Evolutionary conservation across 2,888 invertebrate species (phyloP).

Genomic region (Glaucopsyche alexis): DNA sequence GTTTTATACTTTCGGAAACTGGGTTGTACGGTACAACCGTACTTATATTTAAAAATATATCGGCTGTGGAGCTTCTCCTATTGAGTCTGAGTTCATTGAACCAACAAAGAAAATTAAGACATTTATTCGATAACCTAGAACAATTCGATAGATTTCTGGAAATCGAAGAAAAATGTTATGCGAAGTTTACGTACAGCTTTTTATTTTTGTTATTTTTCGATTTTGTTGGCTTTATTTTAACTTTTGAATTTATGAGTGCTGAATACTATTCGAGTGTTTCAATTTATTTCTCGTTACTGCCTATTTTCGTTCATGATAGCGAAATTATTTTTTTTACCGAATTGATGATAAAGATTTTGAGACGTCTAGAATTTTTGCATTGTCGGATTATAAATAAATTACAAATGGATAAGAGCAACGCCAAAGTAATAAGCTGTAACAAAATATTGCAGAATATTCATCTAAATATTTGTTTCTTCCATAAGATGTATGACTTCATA

Average conservation of each 20-base stretch:
- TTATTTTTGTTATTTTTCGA: conserved; percentile 26
- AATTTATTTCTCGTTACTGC: conserved; percentile 29
- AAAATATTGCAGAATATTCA: conserved; percentile 8
- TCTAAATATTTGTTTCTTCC: conserved; percentile 31
- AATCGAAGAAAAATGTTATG: conserved; percentile 17
- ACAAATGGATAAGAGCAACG: not conserved
- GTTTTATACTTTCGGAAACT: conserved; percentile 5
- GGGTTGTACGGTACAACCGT: not conserved
- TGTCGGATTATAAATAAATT: conserved; percentile 32
- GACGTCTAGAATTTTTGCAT: conserved; percentile 35
- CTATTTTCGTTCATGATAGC: conserved; percentile 33
- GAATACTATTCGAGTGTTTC: not conserved
- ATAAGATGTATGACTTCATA: conserved; percentile 26
- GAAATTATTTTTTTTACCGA: conserved; percentile 37
- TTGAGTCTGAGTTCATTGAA: conserved; percentile 28
- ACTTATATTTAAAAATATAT: conserved; percentile 28
- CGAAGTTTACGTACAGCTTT: conserved; percentile 8
- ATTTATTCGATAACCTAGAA: conserved; percentile 31
- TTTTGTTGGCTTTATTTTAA: conserved; percentile 22
- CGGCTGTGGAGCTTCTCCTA: conserved; percentile 32
- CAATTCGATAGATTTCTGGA: conserved; percentile 32
- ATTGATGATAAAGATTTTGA: conserved; percentile 33
- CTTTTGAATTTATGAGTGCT: conserved; percentile 25
- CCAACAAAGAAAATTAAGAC: conserved; percentile 29
- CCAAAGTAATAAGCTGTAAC: no score